A percentile compares a stretch with the other conserved stretches of the same genome.
Conservation (phyloP, 2,113 vertebrate genomes). For the Turdus rufiventris region DNA sequence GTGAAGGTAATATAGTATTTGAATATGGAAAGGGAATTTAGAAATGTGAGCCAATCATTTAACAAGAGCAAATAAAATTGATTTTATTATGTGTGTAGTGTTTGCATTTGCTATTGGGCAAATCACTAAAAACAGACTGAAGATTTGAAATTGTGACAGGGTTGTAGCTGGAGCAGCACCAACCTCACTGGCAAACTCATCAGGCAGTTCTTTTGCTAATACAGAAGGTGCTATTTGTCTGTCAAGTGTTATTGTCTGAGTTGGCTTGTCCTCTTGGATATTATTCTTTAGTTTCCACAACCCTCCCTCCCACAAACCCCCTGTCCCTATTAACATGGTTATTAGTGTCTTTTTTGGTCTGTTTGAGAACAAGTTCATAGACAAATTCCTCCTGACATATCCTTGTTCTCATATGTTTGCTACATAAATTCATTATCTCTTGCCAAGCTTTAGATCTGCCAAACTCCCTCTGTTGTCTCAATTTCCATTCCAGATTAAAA, state of each 20-base stretch:
- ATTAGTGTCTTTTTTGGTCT: constrained; percentile 51
- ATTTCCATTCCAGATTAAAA: constrained; percentile 28
- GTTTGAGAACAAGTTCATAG: constrained; percentile 41
- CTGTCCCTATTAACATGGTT: constrained; percentile 31
- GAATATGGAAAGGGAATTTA: neutral
- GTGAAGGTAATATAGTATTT: neutral
- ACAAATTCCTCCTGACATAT: constrained; percentile 57
- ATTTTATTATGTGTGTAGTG: neutral
- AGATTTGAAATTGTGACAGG: neutral
- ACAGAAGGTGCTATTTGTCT: neutral
- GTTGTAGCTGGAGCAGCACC: neutral
- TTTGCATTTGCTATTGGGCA: neutral
- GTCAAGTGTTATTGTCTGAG: neutral
- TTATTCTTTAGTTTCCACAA: constrained; percentile 25
- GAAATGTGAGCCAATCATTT: neutral
- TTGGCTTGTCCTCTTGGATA: constrained; percentile 2
- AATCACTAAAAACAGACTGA: neutral
- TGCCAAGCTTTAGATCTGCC: constrained; percentile 29
- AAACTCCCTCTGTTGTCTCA: constrained; percentile 31
- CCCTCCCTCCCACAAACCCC: neutral
- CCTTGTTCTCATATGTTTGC: constrained; percentile 45
- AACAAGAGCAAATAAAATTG: neutral
- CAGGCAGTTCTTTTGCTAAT: neutral
- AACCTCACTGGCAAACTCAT: neutral
- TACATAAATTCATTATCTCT: constrained; percentile 48